phyloP scores from a whole-genome alignment of 2,888 invertebrate species.

The Drosophila meridionalis region DNA sequence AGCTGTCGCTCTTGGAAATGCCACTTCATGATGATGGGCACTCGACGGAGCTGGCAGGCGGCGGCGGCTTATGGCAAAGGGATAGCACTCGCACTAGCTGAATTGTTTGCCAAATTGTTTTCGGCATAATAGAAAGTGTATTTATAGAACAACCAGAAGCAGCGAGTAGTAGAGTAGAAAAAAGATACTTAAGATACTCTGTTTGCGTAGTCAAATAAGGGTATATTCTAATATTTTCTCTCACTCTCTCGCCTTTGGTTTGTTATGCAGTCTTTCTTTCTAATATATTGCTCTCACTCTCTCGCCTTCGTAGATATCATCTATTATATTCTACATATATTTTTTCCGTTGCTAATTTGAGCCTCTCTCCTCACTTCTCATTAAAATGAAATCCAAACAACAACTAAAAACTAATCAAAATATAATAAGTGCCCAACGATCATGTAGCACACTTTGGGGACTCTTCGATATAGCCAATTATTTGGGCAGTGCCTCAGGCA shows the following conservation, averaged over 20 bases:
- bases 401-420: background rate
- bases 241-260: background rate
- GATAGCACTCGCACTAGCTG: constrained; percentile 29
- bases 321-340: background rate
- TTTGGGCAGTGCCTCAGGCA: background rate
- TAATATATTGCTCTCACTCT: background rate
- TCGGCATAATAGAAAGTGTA: constrained; percentile 59
- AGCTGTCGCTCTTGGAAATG: constrained; percentile 28
- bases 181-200: background rate
- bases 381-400: background rate
- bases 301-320: background rate
- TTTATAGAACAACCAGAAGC: constrained; percentile 27
- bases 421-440: background rate
- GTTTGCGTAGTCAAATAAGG: background rate
- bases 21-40: constrained; percentile 39
- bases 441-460: background rate
- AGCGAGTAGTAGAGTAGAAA: constrained; percentile 6
- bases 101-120: constrained; percentile 68
- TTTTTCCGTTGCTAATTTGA: background rate
- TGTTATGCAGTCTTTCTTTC: background rate
- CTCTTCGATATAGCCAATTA: background rate
- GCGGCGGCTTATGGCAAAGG: constrained; percentile 38
- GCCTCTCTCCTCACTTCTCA: background rate
- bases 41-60: constrained; percentile 25
- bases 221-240: background rate